A percentile compares a stretch with the other conserved stretches of the same genome.
These are phyloP conservation scores for Phymastichus coffea DNA, from an alignment of 1,140 invertebrate species.

Conservation along the genomic window DNA sequence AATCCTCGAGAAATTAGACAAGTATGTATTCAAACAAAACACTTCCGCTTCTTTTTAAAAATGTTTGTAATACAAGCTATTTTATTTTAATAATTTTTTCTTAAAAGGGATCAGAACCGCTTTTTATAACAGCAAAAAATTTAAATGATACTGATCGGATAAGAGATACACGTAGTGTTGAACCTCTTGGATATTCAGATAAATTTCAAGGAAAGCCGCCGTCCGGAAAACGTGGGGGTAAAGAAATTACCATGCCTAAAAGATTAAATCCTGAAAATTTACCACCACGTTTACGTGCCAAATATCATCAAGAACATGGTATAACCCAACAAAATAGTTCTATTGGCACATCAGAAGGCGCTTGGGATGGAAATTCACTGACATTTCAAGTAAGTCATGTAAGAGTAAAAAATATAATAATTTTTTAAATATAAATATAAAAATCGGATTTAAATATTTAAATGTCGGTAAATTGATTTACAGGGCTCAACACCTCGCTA, in stretches of 20 bases:
- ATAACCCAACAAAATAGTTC: constrained; percentile 32
- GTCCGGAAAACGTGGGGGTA: constrained; percentile 54
- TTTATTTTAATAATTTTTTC: constrained; percentile 16
- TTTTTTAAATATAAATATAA: background rate
- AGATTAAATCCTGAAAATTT: constrained; percentile 54
- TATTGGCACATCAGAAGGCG: constrained; percentile 48
- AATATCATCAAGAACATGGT: constrained; percentile 57
- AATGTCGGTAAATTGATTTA: too few relatives aligned
- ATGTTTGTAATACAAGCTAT: background rate
- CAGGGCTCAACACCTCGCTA: constrained; percentile 42
- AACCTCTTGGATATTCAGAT: constrained; percentile 50
- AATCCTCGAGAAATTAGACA: constrained; percentile 45
- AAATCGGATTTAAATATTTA: too few relatives aligned
- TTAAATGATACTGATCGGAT: constrained; percentile 48
- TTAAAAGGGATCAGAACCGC: constrained; percentile 58
- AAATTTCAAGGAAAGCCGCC: constrained; percentile 60
- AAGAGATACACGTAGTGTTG: constrained; percentile 60
- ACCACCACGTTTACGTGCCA: constrained; percentile 58
- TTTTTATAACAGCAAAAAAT: constrained; percentile 41
- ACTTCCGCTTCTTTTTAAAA: too few relatives aligned
- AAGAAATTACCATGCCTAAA: constrained; percentile 48
- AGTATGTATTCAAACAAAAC: constrained; percentile 26
- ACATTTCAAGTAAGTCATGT: constrained; percentile 51
- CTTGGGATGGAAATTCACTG: constrained; percentile 57
- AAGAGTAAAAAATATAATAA: background rate